phyloP scores from a whole-genome alignment of 2,797 vertebrate genomes.

The Bradypus variegatus region DNA sequence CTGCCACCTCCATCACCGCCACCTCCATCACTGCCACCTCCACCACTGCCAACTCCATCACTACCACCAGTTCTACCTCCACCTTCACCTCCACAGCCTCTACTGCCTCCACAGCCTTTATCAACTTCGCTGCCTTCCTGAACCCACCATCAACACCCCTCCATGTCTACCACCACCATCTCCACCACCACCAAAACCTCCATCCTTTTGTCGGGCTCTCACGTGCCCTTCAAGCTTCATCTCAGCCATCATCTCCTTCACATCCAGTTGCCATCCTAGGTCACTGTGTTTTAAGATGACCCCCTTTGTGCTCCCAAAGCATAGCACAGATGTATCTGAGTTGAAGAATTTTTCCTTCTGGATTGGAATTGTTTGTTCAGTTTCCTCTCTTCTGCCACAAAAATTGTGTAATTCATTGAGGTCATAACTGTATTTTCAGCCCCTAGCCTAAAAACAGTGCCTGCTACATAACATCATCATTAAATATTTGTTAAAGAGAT shows the following conservation, averaged over 20 bases:
- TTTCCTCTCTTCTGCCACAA: neutral
- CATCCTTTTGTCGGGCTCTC: neutral
- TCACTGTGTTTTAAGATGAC: neutral
- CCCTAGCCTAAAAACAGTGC: neutral
- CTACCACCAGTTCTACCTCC: too few species aligned
- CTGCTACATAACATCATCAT: neutral
- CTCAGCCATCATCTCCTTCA: neutral
- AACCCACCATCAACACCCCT: neutral
- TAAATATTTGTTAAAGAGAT: neutral
- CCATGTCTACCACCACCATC: too few species aligned
- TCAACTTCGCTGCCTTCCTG: too few species aligned
- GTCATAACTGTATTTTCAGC: neutral
- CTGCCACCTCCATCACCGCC: too few species aligned
- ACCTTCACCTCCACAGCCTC: too few species aligned
- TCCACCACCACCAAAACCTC: neutral
- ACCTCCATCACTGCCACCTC: too few species aligned
- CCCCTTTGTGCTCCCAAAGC: neutral
- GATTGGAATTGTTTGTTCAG: neutral
- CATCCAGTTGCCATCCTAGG: too few species aligned
- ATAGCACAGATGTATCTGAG: neutral
- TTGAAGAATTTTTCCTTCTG: neutral
- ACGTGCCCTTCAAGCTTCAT: neutral
- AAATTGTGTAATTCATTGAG: neutral
- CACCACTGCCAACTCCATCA: too few species aligned
- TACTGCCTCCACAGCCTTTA: too few species aligned